These are phyloP conservation scores for Picathartes gymnocephalus DNA, from an alignment of 2,113 vertebrate species.

Conservation along the genomic window DNA sequence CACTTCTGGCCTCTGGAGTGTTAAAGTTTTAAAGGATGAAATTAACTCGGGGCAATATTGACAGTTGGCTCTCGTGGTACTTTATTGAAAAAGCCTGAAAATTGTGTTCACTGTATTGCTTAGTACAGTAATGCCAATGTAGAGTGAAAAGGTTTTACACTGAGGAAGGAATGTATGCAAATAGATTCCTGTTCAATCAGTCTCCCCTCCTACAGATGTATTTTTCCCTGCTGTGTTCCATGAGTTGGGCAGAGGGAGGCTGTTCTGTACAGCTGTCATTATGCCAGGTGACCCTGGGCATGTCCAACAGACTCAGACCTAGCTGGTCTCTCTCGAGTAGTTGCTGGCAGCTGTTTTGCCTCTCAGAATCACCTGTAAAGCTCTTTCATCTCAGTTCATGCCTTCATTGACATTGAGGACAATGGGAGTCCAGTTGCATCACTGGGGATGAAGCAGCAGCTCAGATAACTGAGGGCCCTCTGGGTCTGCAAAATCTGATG, in stretches of 20 bases:
- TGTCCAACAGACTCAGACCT: not conserved
- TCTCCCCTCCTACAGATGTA: not conserved
- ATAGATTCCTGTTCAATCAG: not conserved
- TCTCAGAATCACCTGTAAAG: not conserved
- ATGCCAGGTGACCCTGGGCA: not conserved
- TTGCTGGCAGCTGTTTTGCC: not conserved
- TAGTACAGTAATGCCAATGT: not conserved
- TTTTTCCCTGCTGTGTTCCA: not conserved
- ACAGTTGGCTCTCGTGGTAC: not conserved
- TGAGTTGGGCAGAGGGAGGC: not conserved
- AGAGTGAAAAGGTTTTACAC: not conserved
- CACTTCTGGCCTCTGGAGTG: not conserved
- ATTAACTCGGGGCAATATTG: not conserved
- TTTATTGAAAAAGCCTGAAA: not conserved
- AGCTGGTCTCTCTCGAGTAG: accelerated
- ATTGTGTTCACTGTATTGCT: not conserved
- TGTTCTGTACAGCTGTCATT: accelerated
- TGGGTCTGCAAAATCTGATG: not conserved
- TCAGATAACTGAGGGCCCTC: accelerated
- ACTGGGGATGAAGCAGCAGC: not conserved
- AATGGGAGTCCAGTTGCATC: not conserved
- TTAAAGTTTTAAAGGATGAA: not conserved
- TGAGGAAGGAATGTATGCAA: not conserved
- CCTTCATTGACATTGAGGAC: accelerated
- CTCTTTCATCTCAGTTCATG: not conserved